Evolutionary conservation across 2,113 vertebrate genomes (phyloP).

Genomic region (Panthera uncia): DNA sequence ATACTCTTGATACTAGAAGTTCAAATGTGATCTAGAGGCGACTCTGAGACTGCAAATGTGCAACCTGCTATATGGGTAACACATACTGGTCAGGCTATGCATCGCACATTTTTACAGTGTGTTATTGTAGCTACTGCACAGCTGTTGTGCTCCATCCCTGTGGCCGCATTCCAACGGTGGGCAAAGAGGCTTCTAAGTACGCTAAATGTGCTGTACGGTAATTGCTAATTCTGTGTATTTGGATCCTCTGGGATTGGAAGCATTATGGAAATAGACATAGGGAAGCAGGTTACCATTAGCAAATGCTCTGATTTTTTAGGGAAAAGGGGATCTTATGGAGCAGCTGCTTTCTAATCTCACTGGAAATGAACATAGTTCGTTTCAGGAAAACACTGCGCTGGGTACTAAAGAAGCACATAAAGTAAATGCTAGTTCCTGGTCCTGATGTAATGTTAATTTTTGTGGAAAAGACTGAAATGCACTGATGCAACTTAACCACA

Average conservation of each 20-base stretch:
- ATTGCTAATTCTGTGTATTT: conserved; percentile 59
- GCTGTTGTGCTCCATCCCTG: conserved; percentile 8
- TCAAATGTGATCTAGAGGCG: neutral
- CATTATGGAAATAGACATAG: conserved; percentile 47
- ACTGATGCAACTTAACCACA: neutral
- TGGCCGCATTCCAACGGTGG: conserved; percentile 41
- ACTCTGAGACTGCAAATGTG: conserved; percentile 4
- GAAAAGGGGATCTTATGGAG: neutral
- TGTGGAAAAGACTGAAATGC: neutral
- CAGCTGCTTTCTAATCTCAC: conserved; percentile 35
- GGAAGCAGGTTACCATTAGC: conserved; percentile 24
- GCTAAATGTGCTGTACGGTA: conserved; percentile 6
- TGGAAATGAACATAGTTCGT: conserved; percentile 33
- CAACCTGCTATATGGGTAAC: neutral
- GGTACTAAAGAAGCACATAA: neutral
- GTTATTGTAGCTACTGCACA: conserved; percentile 17
- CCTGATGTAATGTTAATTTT: neutral
- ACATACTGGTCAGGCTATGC: neutral
- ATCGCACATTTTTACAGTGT: conserved; percentile 34
- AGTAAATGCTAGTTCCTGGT: neutral
- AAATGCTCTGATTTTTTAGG: conserved; percentile 31
- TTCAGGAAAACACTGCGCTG: neutral
- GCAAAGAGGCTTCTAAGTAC: conserved; percentile 19
- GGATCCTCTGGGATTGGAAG: neutral
- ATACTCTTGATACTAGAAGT: neutral